Conservation (phyloP, 2,113 vertebrate species). For the Eublepharis macularius region DNA sequence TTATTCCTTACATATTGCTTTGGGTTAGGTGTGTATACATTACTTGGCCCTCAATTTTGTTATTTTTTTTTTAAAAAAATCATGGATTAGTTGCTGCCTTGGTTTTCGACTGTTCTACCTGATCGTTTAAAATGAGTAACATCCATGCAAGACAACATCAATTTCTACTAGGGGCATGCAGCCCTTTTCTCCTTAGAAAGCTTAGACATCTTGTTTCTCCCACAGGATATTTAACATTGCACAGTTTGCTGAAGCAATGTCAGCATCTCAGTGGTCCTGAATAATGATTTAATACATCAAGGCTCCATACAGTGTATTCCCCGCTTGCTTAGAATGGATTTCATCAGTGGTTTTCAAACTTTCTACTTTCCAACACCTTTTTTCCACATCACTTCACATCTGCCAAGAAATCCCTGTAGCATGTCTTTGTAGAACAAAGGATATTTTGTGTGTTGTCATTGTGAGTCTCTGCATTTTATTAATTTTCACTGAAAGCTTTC, state of each 20-base stretch:
- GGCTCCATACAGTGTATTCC: not conserved
- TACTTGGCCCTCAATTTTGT: not conserved
- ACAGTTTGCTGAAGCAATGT: not conserved
- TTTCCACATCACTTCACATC: not conserved
- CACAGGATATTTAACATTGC: too few relatives aligned
- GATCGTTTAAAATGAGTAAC: not conserved
- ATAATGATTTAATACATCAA: not conserved
- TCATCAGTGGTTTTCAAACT: not conserved
- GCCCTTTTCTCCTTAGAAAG: not conserved
- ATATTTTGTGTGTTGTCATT: too few relatives aligned
- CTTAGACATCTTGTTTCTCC: too few relatives aligned
- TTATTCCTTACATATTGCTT: conserved; percentile 8
- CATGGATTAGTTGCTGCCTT: not conserved
- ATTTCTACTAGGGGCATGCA: not conserved
- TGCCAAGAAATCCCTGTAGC: not conserved
- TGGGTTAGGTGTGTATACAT: not conserved
- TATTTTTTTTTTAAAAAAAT: not conserved
- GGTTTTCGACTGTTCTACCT: not conserved
- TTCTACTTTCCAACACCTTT: not conserved
- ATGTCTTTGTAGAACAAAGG: not conserved
- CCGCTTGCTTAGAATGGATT: not conserved
- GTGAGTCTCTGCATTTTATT: too few relatives aligned
- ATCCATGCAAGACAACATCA: not conserved
- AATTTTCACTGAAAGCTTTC: too few relatives aligned
- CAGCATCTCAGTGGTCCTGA: not conserved